Evolutionary conservation across 1,140 invertebrate species (phyloP), one percentile per base, ranked within the genome.

Genomic region (Drosophila rufa): DNA sequence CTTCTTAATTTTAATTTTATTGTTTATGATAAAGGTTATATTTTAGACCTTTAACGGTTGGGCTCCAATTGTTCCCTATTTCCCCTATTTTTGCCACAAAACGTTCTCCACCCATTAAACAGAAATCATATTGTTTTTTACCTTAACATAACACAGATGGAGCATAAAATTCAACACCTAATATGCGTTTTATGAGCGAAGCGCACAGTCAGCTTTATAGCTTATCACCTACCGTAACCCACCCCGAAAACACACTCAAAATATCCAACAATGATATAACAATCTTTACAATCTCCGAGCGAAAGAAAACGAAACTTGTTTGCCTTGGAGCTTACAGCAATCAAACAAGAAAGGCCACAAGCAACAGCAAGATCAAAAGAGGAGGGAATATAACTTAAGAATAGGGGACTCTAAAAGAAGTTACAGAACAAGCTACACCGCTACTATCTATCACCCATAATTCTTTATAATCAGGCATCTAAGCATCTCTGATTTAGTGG

Each of bases 101-200:
- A 30, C 14, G 2, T 30, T 27, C 5, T n/a, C n/a, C 5, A 1
- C 11, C 19, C 53, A 25, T 27, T 27, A 12, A n/a, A 38, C 15
- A 25, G 8, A 40, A 50, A 30, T 40, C 11, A 50, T 36, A 45
- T 36, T 48, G 64, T 73, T 77, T 65, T 14, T 53, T 17, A 33
- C 47, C 56, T 33, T 19, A 48, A 25, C 33, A 43, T 53, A 45
- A 53, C 45, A 57, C 57, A 83, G 80, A 80, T 84, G 61, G 53
- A 69, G 84, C 78, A 78, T 81, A 57, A 81, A 84, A 90, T 84
- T 89, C 69, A 56, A 89, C 85, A 89, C 84, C 74, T 78, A 78
- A 84, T 87, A 90, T 70, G 71, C 73, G 61, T 79, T 84, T 89
- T 84, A 89, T 71, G 78, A 61, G 59, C 61, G 25, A 47, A 76